phyloP scores from a whole-genome alignment of 2,888 invertebrate genomes.

The Ligdia adustata region DNA sequence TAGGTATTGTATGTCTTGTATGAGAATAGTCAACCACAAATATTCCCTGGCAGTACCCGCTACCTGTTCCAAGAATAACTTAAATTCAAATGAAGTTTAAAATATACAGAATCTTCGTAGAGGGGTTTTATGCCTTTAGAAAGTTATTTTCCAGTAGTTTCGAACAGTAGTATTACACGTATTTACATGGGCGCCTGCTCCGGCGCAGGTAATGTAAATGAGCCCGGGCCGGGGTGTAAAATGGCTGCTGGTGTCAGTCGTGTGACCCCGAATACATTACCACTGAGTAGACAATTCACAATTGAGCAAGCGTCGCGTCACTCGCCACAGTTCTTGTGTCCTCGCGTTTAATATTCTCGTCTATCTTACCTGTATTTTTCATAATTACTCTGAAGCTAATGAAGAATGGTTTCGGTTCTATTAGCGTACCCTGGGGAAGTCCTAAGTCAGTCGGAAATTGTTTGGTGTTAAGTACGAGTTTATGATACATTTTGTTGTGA shows the following conservation, averaged over 20 bases:
- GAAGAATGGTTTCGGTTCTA: slow-evolving; percentile 4
- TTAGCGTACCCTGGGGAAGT: slow-evolving; percentile 1
- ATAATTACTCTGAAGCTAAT: slow-evolving; percentile 6
- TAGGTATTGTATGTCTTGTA: too few relatives aligned
- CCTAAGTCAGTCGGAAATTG: neutral
- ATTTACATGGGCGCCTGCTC: slow-evolving; percentile 42
- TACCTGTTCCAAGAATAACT: slow-evolving; percentile 1
- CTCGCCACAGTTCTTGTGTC: slow-evolving; percentile 37
- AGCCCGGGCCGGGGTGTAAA: slow-evolving; percentile 45
- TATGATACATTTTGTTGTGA: too few relatives aligned
- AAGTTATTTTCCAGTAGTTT: slow-evolving; percentile 40
- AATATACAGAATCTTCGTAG: slow-evolving; percentile 16
- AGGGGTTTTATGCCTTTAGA: slow-evolving; percentile 20
- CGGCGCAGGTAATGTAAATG: slow-evolving; percentile 49
- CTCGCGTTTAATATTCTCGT: slow-evolving; percentile 33
- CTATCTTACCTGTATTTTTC: slow-evolving; percentile 22
- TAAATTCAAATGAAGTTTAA: slow-evolving; percentile 12
- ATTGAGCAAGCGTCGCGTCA: slow-evolving; percentile 51
- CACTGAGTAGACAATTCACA: slow-evolving; percentile 56
- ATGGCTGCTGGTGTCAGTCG: slow-evolving; percentile 56
- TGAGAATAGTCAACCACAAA: too few relatives aligned
- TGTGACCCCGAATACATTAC: slow-evolving; percentile 77
- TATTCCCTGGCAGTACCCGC: neutral
- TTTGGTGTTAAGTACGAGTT: too few relatives aligned
- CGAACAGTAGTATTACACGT: slow-evolving; percentile 27